phyloP scores from a whole-genome alignment of 2,888 invertebrate species.

The Dusona sp. region DNA sequence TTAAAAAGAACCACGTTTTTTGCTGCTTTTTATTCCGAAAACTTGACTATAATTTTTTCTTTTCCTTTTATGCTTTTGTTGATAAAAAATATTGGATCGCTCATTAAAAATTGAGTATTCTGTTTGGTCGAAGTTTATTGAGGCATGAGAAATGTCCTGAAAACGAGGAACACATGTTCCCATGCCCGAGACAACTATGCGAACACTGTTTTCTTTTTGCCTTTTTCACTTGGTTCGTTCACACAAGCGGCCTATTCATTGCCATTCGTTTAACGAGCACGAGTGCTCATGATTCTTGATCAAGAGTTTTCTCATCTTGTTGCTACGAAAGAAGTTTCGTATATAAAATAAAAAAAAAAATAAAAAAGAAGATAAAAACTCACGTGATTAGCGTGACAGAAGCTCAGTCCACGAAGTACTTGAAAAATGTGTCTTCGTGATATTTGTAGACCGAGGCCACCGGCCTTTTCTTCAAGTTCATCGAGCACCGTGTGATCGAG shows the following conservation, averaged over 20 bases:
- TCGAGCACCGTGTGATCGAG: slow-evolving; percentile 94
- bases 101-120: not conserved
- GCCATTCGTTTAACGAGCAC: slow-evolving; percentile 36
- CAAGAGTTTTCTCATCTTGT: slow-evolving; percentile 1
- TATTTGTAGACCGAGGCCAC: slow-evolving; percentile 90
- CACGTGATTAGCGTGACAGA: slow-evolving; percentile 94
- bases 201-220: slow-evolving; percentile 11
- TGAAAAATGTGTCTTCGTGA: slow-evolving; percentile 92
- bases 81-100: not conserved
- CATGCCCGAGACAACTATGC: slow-evolving; percentile 13
- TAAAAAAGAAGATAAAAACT: too few species aligned
- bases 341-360: not conserved
- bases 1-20: not conserved
- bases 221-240: not conserved
- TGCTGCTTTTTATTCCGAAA: not conserved
- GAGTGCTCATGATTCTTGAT: slow-evolving; percentile 21
- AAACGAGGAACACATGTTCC: slow-evolving; percentile 50
- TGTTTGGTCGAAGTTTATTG: not conserved
- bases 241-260: slow-evolving; percentile 65
- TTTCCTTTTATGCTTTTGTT: not conserved
- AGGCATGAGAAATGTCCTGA: slow-evolving; percentile 4
- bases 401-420: slow-evolving; percentile 91
- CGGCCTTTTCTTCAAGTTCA: slow-evolving; percentile 90
- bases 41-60: not conserved
- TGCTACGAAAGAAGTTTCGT: not conserved